These are phyloP conservation scores for Diploptera punctata DNA, from an alignment of 2,888 invertebrate genomes.

Conservation along the genomic window DNA sequence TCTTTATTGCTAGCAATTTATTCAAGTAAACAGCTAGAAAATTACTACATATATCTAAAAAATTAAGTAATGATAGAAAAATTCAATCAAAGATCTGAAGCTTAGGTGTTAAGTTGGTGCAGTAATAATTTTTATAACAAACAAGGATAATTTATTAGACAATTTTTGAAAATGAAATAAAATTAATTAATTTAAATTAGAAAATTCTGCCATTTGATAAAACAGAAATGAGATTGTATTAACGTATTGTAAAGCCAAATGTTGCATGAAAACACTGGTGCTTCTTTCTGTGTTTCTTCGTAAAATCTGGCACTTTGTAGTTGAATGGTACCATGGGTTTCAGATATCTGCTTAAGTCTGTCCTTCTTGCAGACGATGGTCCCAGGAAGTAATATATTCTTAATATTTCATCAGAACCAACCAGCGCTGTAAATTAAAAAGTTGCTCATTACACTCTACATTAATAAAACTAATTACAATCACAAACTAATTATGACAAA, in stretches of 20 bases:
- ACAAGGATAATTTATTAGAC: no score
- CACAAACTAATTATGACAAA: background rate
- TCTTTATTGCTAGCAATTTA: no score
- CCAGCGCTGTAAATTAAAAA: background rate
- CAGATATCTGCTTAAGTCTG: background rate
- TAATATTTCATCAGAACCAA: background rate
- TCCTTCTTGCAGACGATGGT: conserved; percentile 5
- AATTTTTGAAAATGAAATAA: no score
- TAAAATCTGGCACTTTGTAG: background rate
- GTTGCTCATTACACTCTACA: background rate
- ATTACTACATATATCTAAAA: no score
- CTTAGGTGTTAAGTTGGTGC: no score
- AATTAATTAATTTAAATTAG: background rate
- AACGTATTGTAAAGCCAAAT: conserved; percentile 2
- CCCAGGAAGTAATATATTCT: conserved; percentile 1
- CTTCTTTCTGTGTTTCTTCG: no score
- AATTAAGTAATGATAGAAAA: no score
- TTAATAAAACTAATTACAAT: background rate
- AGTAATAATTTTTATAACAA: no score
- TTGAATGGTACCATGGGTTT: background rate
- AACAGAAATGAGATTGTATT: no score
- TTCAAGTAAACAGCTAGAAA: no score
- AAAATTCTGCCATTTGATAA: background rate
- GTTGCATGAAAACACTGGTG: no score
- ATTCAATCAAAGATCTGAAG: no score